Conservation (phyloP, 2,888 invertebrate species). For the Xylocampa areola region DNA sequence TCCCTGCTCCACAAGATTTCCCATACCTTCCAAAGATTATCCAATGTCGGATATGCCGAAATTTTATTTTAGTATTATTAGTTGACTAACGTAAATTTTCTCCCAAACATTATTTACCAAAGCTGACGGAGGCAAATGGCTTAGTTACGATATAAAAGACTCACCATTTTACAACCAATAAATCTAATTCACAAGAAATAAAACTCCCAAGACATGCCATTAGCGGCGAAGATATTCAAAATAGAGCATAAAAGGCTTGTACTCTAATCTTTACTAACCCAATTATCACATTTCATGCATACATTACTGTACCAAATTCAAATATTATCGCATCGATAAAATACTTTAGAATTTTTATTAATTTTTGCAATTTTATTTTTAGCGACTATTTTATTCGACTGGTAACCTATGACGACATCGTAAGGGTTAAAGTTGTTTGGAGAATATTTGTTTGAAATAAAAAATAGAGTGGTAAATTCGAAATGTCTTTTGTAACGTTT, state of each 20-base stretch:
- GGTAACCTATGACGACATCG: slow-evolving; percentile 6
- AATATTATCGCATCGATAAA: slow-evolving; percentile 49
- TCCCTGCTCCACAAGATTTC: too few species aligned
- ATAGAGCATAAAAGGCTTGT: slow-evolving; percentile 47
- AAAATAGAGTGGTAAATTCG: slow-evolving; percentile 32
- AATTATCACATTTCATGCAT: slow-evolving; percentile 57
- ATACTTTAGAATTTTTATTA: slow-evolving; percentile 32
- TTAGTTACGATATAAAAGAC: not conserved
- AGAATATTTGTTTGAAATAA: slow-evolving; percentile 8
- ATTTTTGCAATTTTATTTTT: slow-evolving; percentile 36
- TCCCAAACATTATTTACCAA: too few species aligned
- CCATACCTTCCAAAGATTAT: too few species aligned
- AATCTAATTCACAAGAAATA: slow-evolving; percentile 43
- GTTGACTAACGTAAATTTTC: not conserved
- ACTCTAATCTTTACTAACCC: slow-evolving; percentile 35
- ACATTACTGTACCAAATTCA: slow-evolving; percentile 42
- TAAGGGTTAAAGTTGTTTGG: slow-evolving; percentile 52
- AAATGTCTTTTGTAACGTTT: slow-evolving; percentile 49
- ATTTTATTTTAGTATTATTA: too few species aligned
- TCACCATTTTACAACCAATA: slow-evolving; percentile 25
- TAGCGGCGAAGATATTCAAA: slow-evolving; percentile 51
- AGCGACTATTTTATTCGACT: slow-evolving; percentile 3
- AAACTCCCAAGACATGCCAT: slow-evolving; percentile 40
- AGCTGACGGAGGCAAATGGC: too few species aligned
- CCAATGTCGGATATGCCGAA: too few species aligned